Evolutionary conservation across 23 tunicate species (phyloP), one percentile per base, ranked within the genome.

Genomic region (Ciona savignyi): DNA sequence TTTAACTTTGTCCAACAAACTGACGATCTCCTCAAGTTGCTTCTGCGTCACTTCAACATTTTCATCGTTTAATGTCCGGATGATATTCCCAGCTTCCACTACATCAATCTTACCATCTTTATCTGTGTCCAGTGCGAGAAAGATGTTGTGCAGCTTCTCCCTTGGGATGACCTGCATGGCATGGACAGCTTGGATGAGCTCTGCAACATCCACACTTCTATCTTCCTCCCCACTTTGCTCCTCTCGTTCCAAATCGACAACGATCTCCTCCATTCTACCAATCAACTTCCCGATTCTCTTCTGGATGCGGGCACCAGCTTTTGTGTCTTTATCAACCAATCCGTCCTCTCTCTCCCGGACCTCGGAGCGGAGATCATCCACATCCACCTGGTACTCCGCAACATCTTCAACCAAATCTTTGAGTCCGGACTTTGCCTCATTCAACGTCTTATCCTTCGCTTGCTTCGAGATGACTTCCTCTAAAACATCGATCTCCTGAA

Each of bases 61-160:
- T 71, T 91, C 86, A 22, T 74, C 61, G 70, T 91, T 88, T 33
- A 91, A 65, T 24, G 77, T 56, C 66, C 84, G 30, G 22, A 79
- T 74, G 25, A 86, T 74, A 2, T 74, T 34, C 51, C 74, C 70
- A 9, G 90, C 97, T 76, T 91, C 97, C 28, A 31, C 78, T 4
- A 91, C 73, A 67, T 91, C 77, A 35, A 91, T 91, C 30, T 80
- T 71, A 22, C 97, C 97, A 71, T 91, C 97, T 35, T 80, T 91
- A 70, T 91, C 65, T 0, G 82, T 74, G 66, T 91, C 97, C 62
- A 91, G 35, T 29, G 73, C 26, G 22, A 71, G 82, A 51, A 88
- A 83, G 27, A 91, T 77, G 22, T 33, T 73, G 21, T 20, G 51
- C 2, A 91, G 77, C 75, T 81, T 84, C 11, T 84, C 75, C 24